Evolutionary conservation across 2,797 vertebrate species (phyloP), one percentile per base, ranked within the genome.

Genomic region (Neosalanx taihuensis): DNA sequence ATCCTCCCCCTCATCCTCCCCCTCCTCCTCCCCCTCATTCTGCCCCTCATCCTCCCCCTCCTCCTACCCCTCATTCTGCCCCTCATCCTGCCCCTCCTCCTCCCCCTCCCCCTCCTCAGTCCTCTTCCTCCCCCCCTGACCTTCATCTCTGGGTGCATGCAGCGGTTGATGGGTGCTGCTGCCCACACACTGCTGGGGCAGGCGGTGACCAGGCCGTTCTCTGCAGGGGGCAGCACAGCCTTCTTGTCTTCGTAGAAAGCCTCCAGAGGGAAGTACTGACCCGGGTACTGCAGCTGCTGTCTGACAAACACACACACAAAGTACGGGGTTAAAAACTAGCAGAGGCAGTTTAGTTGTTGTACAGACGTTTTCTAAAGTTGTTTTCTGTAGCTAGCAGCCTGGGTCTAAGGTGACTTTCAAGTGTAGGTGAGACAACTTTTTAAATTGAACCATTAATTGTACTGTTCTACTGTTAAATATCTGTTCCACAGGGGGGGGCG

Each of bases 121-220:
- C 13, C 2, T 1, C 10, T n/a, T 4, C 10, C 51, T n/a, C 18
- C 51, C n/a, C 51, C 31, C 6, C 17, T 23, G 15, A 98, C 98
- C 97, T 98, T 99, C 98, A 99, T 99, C 85, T 99, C 98, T 0
- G 97, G 96, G 71, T 98, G 97, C 96, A 99, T 97, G 75, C 96
- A 93, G 86, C 94, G 95, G 90, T 97, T 98, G 87, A 98, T 94
- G 62, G 93, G 91, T 0, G 96, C 94, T 66, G 95, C 88, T 57
- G 94, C 90, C 90, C 95, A 96, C 85, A 92, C 89, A 58, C 92
- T 89, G 3, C 94, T 93, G 0, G 96, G 96, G 84, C 95, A 95
- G 77, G 88, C 88, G 17, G 88, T 88, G 33, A 94, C 81, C 41
- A 93, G 86, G 30, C 94, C 93, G 0, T 95, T 95, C 62, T 93